These are phyloP conservation scores for Thalassarche chlororhynchos DNA, from an alignment of 2,113 vertebrate genomes.

Conservation along the genomic window DNA sequence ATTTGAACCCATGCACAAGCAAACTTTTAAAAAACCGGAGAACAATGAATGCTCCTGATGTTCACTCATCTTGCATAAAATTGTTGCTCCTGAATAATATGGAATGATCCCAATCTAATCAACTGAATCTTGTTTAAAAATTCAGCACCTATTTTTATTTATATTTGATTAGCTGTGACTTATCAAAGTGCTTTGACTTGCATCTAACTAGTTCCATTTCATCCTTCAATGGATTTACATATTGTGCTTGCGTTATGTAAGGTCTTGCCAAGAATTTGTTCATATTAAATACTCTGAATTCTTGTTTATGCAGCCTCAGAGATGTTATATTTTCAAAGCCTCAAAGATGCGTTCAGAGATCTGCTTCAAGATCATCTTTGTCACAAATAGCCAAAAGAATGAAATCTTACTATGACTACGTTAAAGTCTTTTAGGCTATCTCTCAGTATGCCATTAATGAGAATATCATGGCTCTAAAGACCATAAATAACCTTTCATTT, in stretches of 20 bases:
- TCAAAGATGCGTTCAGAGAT: background rate
- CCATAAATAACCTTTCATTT: constrained; percentile 6
- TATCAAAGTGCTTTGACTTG: constrained; percentile 18
- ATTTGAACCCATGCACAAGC: background rate
- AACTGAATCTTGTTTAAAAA: background rate
- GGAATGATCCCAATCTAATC: background rate
- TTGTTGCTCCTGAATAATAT: background rate
- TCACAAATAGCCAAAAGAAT: background rate
- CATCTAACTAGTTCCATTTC: background rate
- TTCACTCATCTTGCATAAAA: background rate
- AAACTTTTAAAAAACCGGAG: background rate
- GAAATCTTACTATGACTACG: background rate
- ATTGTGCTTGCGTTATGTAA: background rate
- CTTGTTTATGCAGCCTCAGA: background rate
- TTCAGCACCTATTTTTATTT: background rate
- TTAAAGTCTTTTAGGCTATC: background rate
- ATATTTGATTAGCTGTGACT: background rate
- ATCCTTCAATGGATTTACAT: background rate
- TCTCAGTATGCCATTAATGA: background rate
- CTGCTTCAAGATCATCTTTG: background rate
- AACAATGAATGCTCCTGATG: background rate
- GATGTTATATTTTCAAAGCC: background rate
- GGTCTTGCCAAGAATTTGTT: background rate
- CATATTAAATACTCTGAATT: background rate
- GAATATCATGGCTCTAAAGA: background rate